Evolutionary conservation across 2,888 invertebrate genomes (phyloP).

Genomic region (Nomada ruficornis): DNA sequence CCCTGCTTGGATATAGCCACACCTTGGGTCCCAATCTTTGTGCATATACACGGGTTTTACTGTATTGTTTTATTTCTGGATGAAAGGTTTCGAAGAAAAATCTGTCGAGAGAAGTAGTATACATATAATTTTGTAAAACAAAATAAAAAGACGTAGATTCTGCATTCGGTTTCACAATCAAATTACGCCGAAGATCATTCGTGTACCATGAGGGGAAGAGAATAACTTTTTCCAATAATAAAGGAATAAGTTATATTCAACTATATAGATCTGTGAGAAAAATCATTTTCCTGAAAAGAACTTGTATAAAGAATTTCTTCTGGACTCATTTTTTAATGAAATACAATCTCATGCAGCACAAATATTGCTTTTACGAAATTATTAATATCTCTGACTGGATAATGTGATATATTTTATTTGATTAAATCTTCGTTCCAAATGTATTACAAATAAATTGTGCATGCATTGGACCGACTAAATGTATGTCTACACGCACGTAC

Average conservation of each 20-base stretch:
- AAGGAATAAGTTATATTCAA: neutral
- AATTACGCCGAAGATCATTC: neutral
- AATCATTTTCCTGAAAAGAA: neutral
- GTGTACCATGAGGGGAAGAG: neutral
- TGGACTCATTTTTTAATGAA: constrained; percentile 7
- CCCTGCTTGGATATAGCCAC: no score
- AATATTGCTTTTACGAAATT: no score
- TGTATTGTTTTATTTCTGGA: no score
- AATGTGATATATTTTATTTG: neutral
- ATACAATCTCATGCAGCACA: neutral
- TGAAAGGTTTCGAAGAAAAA: no score
- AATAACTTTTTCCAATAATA: neutral
- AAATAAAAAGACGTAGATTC: neutral
- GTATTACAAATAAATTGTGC: neutral
- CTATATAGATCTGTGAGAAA: neutral
- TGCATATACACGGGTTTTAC: no score
- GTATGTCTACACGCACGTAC: neutral
- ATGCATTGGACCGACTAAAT: no score
- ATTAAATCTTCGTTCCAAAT: neutral
- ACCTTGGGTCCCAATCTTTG: no score
- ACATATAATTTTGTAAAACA: no score
- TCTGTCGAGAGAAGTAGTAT: no score
- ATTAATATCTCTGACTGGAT: neutral
- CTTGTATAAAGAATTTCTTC: neutral
- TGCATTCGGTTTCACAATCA: neutral